phyloP scores from a whole-genome alignment of 2,888 invertebrate species.

The Copidosoma aretas region DNA sequence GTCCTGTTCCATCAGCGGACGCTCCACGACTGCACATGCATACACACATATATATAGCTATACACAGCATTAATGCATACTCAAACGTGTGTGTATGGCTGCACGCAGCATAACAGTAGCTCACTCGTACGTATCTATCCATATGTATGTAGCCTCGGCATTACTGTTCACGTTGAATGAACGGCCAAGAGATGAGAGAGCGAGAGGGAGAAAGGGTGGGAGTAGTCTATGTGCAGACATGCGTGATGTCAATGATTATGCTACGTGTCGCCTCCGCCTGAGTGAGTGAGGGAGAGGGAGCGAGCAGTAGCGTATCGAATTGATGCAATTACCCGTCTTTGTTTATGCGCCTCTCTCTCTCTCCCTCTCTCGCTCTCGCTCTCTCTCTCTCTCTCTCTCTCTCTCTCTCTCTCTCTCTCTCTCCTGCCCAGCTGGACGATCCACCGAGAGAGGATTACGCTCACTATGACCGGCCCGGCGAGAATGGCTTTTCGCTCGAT shows the following conservation, averaged over 20 bases:
- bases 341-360: constrained; percentile 34
- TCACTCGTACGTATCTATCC: not conserved
- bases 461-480: constrained; percentile 28
- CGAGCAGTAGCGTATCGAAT: constrained; percentile 29
- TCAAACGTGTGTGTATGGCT: not conserved
- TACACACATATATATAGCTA: not conserved
- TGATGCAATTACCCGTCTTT: constrained; percentile 40
- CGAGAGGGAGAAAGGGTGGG: constrained; percentile 17
- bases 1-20: constrained; percentile 50
- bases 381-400: constrained; percentile 26
- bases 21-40: not conserved
- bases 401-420: constrained; percentile 23
- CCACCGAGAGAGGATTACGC: constrained; percentile 32
- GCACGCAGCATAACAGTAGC: not conserved
- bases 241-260: constrained; percentile 39
- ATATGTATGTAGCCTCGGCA: constrained; percentile 3
- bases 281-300: constrained; percentile 6
- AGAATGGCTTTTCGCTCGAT: constrained; percentile 30
- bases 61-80: not conserved
- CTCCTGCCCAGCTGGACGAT: not conserved
- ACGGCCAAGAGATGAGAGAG: not conserved
- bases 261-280: constrained; percentile 27
- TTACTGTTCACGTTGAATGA: constrained; percentile 6
- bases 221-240: constrained; percentile 36
- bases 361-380: constrained; percentile 3